phyloP scores from a whole-genome alignment of 2,797 vertebrate genomes.

The Arnoldichthys spilopterus region DNA sequence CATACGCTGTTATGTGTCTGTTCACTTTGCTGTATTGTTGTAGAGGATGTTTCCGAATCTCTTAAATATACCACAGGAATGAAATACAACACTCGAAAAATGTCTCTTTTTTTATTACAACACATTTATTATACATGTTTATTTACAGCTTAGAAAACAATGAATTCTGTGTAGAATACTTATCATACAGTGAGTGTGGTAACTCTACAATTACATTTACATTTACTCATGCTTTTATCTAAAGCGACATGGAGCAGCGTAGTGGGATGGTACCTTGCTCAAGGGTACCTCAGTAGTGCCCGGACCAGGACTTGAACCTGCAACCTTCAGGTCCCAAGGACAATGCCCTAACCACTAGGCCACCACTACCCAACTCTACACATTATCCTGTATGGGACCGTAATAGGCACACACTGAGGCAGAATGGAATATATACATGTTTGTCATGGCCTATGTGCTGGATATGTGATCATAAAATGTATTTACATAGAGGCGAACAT shows the following conservation, averaged over 20 bases:
- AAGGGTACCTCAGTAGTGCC: too few relatives aligned
- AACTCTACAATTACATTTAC: neutral
- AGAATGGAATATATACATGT: neutral
- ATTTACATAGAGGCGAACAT: neutral
- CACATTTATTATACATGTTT: neutral
- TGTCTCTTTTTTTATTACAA: constrained; percentile 30
- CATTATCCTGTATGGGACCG: too few relatives aligned
- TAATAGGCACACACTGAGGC: neutral
- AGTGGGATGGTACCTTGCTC: too few relatives aligned
- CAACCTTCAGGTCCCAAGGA: too few relatives aligned
- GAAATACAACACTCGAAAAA: constrained; percentile 24
- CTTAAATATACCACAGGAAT: constrained; percentile 57
- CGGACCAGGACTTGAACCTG: too few relatives aligned
- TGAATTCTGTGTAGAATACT: neutral
- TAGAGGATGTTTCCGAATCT: constrained; percentile 55
- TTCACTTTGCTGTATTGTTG: constrained; percentile 84
- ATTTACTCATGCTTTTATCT: too few relatives aligned
- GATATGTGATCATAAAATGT: neutral
- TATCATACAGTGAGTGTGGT: neutral
- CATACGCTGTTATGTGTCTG: constrained; percentile 90
- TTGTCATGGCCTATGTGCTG: neutral
- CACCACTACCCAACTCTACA: too few relatives aligned
- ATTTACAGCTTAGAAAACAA: neutral
- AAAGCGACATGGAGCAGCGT: too few relatives aligned
- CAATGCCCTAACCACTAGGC: too few relatives aligned